phyloP scores from a whole-genome alignment of 2,113 vertebrate genomes.

The Fulica atra region DNA sequence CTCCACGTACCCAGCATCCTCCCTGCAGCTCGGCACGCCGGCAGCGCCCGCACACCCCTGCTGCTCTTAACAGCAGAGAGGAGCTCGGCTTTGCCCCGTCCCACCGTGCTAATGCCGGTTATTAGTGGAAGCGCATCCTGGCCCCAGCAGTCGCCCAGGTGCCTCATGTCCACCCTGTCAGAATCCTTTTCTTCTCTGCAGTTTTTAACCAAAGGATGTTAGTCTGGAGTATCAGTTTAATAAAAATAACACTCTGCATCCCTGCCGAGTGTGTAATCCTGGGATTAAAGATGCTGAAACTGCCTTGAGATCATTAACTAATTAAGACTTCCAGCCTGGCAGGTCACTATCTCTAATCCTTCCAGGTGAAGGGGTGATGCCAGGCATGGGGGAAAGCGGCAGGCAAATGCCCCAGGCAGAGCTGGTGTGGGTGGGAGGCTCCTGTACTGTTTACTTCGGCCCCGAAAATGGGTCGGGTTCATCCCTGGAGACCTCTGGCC shows the following conservation, averaged over 20 bases:
- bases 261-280: not conserved
- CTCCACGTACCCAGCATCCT: not conserved
- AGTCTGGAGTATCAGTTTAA: conserved; percentile 1
- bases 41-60: fast-evolving
- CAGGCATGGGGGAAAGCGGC: fast-evolving
- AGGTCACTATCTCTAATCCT: not conserved
- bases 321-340: conserved; percentile 2
- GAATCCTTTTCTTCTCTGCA: not conserved
- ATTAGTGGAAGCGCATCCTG: not conserved
- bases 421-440: not conserved
- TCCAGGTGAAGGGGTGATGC: fast-evolving
- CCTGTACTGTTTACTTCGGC: fast-evolving
- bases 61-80: not conserved
- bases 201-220: not conserved
- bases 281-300: conserved; percentile 11
- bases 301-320: conserved; percentile 2
- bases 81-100: not conserved
- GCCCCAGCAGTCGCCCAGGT: conserved; percentile 25
- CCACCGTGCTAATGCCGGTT: not conserved
- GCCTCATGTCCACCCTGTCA: conserved; percentile 19
- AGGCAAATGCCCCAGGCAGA: not conserved
- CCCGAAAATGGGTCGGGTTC: not conserved
- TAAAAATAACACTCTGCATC: not conserved
- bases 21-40: not conserved
- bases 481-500: not conserved